Percentiles rank a stretch among this genome's conserved stretches.
phyloP scores from a whole-genome alignment of 2,888 invertebrate genomes.

The Smittia aterrima region DNA sequence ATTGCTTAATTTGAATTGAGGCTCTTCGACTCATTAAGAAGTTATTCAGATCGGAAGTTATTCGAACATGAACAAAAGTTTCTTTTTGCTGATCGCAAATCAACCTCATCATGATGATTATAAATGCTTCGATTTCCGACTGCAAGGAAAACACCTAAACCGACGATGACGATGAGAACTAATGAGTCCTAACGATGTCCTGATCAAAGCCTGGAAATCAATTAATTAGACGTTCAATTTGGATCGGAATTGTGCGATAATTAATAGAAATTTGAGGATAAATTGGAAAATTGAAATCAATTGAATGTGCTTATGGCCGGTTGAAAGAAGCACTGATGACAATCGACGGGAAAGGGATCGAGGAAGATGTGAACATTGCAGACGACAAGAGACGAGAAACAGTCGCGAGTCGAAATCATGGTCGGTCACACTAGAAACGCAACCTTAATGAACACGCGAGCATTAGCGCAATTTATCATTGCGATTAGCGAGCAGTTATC shows the following conservation, averaged over 20 bases:
- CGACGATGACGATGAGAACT: not conserved
- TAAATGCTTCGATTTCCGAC: not conserved
- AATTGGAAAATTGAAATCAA: not conserved
- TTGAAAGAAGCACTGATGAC: too few species aligned
- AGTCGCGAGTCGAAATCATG: too few species aligned
- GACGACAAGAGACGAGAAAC: too few species aligned
- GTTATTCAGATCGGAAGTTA: not conserved
- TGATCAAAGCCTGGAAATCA: not conserved
- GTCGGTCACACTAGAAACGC: too few species aligned
- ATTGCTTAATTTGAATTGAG: constrained; percentile 28
- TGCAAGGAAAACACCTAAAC: too few species aligned
- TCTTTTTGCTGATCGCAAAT: too few species aligned
- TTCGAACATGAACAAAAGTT: not conserved
- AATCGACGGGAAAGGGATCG: too few species aligned
- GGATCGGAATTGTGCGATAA: not conserved
- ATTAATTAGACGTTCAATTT: not conserved
- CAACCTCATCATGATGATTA: not conserved
- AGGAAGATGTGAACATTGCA: too few species aligned
- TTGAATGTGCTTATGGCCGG: too few species aligned
- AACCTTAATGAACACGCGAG: too few species aligned
- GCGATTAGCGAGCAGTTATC: not conserved
- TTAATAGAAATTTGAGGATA: not conserved
- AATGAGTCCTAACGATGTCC: not conserved
- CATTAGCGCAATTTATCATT: not conserved
- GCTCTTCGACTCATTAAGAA: not conserved